Evolutionary conservation across 2,888 invertebrate species (phyloP), one percentile per base, ranked within the genome.

Genomic region (Meliscaeva auricollis): DNA sequence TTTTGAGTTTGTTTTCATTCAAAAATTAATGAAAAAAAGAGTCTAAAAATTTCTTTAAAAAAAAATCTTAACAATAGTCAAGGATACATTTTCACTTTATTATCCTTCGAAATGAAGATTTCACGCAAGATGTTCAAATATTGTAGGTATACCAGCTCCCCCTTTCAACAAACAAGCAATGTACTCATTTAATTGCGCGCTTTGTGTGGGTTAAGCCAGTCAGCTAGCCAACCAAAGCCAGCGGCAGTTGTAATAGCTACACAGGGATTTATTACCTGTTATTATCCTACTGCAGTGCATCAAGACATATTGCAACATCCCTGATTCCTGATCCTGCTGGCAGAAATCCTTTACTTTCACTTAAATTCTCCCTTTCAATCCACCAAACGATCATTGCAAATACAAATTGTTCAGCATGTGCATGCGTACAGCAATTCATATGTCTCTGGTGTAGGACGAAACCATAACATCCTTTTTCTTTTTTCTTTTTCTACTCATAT

Each of bases 61-160:
- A 73, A 44, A 54, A 68, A 46, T 20, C 54, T 26, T 52, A 3
- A 48, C 68, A 75, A 75, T 64, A 15, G 13, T 22, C 62, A 38
- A 38, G 66, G 60, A 69, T 60, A 56, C 30, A 70, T 54, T 58
- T 62, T 41, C 70, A 60, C 46, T 22, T 22, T 48, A 54, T 80
- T 85, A 80, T 85, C 80, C 81, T 77, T 64, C 26, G 50, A 58
- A 81, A 81, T 77, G 46, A 81, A 77, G 81, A 77, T 81, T 73
- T 73, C 81, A 85, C 85, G 81, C 85, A 85, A 85, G 85, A 85
- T 85, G 85, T 85, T 85, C 80, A 85, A 80, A 85, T 38, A 83
- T 15, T 41, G 48, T 15, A 38, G 26, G n/a, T n/a, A 26, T 26
- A 26, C 26, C 26, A 26, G 60, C 69, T 54, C 66, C 56, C 58